Evolutionary conservation across 2,113 vertebrate genomes (phyloP).

Genomic region (Toxostoma redivivum): DNA sequence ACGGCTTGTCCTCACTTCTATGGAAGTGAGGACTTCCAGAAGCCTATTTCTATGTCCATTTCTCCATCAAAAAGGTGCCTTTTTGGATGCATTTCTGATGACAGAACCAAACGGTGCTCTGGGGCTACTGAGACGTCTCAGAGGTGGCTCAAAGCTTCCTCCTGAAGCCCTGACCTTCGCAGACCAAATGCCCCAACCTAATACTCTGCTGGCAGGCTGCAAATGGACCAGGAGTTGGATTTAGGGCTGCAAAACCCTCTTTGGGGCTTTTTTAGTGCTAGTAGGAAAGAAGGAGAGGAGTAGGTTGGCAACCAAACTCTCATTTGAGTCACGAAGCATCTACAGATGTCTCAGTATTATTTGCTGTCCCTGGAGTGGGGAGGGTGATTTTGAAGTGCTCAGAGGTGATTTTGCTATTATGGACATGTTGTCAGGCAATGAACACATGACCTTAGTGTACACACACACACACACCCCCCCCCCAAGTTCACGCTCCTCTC

Average conservation of each 20-base stretch:
- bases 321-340: neutral
- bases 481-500: neutral
- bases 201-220: neutral
- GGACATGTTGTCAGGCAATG: fast-evolving
- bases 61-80: neutral
- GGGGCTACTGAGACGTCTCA: neutral
- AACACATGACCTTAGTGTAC: fast-evolving
- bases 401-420: neutral
- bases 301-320: neutral
- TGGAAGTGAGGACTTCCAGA: neutral
- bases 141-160: neutral
- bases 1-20: neutral
- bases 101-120: neutral
- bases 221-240: neutral
- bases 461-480: neutral
- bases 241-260: neutral
- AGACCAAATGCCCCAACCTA: neutral
- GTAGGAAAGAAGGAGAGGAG: neutral
- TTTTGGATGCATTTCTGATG: neutral
- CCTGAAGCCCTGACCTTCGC: neutral
- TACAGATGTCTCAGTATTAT: neutral
- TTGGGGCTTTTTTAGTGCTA: neutral
- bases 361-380: neutral
- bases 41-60: neutral
- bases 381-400: neutral